Evolutionary conservation across 2,888 invertebrate genomes (phyloP), one percentile per base, ranked within the genome.

Genomic region (Pasiphila rectangulata): DNA sequence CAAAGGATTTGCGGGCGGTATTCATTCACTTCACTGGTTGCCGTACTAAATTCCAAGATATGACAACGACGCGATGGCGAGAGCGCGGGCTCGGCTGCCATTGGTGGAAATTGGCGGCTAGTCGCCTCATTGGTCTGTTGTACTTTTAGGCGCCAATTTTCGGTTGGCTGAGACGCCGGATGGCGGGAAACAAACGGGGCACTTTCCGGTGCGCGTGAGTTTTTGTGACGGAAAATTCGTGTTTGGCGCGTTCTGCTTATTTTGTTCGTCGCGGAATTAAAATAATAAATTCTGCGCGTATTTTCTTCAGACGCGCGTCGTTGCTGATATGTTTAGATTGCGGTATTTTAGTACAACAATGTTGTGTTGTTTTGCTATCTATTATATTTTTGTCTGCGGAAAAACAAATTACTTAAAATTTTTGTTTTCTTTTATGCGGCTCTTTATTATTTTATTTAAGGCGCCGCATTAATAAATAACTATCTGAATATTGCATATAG

Each of bases 1-100:
- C 79, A 79, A 75, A 73, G 76, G 76, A 83, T 85, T 83, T 81
- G 76, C 80, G 78, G 79, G 79, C 88, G 86, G 83, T 83, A 84
- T 86, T 86, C 88, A 80, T 87, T 86, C 86, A 79, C 84, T 83
- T 83, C 83, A 82, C 83, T 77, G 77, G 69, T 63, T 45, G 73
- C 74, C 76, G 86, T 83, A 88, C 88, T 87, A 87, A 87, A 85
- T 87, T 87, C 80, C 86, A 74, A 87, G 87, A 84, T 84, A 85
- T 79, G 83, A 84, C 82, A 82, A 81, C 78, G 88, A 87, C 84
- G 86, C 88, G 78, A 70, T 83, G 81, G 83, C 82, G 77, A 82
- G 84, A 87, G 85, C 87, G 88, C 88, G 88, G 85, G 87, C 74
- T 86, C 67, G 62, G 20, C 65, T 67, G 63, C 72, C 59, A 83